Conservation (phyloP, 2,888 invertebrate species). For the Empis livida region DNA sequence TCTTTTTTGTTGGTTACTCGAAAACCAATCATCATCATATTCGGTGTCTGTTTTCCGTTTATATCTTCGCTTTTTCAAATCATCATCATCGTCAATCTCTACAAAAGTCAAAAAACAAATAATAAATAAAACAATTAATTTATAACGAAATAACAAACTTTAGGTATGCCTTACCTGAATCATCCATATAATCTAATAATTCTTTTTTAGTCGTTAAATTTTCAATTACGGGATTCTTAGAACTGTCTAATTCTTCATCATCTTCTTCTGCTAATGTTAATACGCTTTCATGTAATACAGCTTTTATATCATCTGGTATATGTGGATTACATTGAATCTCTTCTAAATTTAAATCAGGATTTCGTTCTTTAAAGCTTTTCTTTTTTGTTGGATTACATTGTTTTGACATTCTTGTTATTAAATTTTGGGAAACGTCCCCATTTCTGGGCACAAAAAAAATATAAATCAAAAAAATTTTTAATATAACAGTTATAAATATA, state of each 20-base stretch:
- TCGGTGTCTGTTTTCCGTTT: slow-evolving; percentile 33
- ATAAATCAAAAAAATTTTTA: too few relatives aligned
- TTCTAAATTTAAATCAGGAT: slow-evolving; percentile 35
- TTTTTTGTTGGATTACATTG: slow-evolving; percentile 34
- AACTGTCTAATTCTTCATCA: slow-evolving; percentile 9
- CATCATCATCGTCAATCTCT: slow-evolving; percentile 31
- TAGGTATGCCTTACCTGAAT: slow-evolving; percentile 33
- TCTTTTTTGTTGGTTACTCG: slow-evolving; percentile 16
- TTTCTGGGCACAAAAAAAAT: slow-evolving; percentile 9
- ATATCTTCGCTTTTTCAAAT: slow-evolving; percentile 26
- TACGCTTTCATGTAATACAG: slow-evolving; percentile 32
- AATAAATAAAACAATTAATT: too few relatives aligned
- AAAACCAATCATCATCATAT: slow-evolving; percentile 36
- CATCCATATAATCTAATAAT: slow-evolving; percentile 32
- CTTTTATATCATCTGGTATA: slow-evolving; percentile 35
- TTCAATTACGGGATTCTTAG: slow-evolving; percentile 21
- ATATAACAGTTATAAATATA: too few relatives aligned
- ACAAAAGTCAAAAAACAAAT: not conserved
- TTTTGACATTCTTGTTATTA: slow-evolving; percentile 33
- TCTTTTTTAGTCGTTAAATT: slow-evolving; percentile 31
- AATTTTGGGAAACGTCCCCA: slow-evolving; percentile 19
- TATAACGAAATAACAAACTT: too few relatives aligned
- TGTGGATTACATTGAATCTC: slow-evolving; percentile 36
- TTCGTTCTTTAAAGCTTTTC: slow-evolving; percentile 35
- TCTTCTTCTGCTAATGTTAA: slow-evolving; percentile 17